These are phyloP conservation scores for Moxostoma hubbsi DNA, from an alignment of 2,797 vertebrate species.

Conservation along the genomic window DNA sequence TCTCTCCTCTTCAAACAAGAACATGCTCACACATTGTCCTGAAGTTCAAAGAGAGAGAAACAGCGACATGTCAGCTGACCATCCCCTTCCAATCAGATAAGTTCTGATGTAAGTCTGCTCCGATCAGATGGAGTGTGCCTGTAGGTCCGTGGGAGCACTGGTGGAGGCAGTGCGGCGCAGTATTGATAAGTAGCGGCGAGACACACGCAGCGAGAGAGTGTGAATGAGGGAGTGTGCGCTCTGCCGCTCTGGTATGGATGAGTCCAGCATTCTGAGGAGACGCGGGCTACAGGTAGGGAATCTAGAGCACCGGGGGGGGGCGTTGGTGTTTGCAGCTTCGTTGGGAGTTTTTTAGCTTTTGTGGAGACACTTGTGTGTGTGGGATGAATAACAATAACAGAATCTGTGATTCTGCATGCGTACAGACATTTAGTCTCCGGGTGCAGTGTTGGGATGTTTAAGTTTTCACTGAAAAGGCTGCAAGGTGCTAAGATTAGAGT, in stretches of 20 bases:
- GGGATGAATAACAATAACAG: slow-evolving; percentile 51
- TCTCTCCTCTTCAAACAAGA: slow-evolving; percentile 31
- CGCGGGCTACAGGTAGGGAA: slow-evolving; percentile 92
- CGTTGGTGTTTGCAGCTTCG: slow-evolving; percentile 48
- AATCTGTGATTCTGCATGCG: slow-evolving; percentile 15
- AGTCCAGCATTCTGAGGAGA: slow-evolving; percentile 91
- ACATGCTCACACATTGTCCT: slow-evolving; percentile 66
- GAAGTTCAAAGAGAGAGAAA: slow-evolving; percentile 84
- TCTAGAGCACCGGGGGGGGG: slow-evolving; percentile 13
- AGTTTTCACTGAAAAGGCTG: neutral
- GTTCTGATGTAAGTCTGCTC: slow-evolving; percentile 92
- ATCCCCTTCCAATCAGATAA: slow-evolving; percentile 88
- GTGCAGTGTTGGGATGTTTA: slow-evolving; percentile 14
- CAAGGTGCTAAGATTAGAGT: neutral
- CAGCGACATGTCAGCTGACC: slow-evolving; percentile 85
- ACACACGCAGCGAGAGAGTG: slow-evolving; percentile 47
- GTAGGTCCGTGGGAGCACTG: slow-evolving; percentile 48
- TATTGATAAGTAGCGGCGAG: slow-evolving; percentile 80
- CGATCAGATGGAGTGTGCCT: slow-evolving; percentile 85
- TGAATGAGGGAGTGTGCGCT: slow-evolving; percentile 10
- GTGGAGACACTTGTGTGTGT: slow-evolving; percentile 55
- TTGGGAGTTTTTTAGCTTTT: slow-evolving; percentile 66
- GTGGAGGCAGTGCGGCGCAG: slow-evolving; percentile 70
- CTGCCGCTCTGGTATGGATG: slow-evolving; percentile 83
- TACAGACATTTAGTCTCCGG: neutral